Percentiles rank a stretch among this genome's conserved stretches.
These are phyloP conservation scores for Cirrhinus molitorella DNA, from an alignment of 2,797 vertebrate genomes.

Conservation along the genomic window DNA sequence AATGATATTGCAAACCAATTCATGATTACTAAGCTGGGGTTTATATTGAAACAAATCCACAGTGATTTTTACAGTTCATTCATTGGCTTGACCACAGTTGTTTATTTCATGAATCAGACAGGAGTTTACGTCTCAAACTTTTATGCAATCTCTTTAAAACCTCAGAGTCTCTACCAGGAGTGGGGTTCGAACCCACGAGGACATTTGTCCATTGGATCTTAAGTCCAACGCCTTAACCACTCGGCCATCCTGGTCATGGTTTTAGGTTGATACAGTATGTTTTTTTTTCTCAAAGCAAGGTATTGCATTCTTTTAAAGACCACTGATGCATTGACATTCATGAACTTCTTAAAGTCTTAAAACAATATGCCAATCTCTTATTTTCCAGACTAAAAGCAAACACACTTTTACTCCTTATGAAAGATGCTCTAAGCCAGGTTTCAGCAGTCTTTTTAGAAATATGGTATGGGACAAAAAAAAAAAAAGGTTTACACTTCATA, in stretches of 20 bases:
- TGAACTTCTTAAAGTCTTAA: not conserved
- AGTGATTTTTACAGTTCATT: not conserved
- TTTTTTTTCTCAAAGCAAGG: not conserved
- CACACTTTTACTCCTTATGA: not conserved
- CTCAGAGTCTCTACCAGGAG: not conserved
- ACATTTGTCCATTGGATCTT: not conserved
- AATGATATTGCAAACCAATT: not conserved
- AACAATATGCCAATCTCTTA: not conserved
- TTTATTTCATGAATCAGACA: not conserved
- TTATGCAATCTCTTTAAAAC: not conserved
- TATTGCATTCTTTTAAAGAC: not conserved
- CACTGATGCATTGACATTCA: not conserved
- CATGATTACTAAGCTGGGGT: not conserved
- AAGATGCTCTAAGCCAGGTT: not conserved
- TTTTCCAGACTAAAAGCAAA: constrained; percentile 13
- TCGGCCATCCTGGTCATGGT: not conserved
- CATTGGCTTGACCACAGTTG: not conserved
- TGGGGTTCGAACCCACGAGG: not conserved
- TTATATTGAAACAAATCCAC: not conserved
- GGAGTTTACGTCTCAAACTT: too few species aligned
- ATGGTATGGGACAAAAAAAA: not conserved
- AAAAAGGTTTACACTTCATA: not conserved
- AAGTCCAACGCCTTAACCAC: not conserved
- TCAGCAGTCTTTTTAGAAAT: not conserved
- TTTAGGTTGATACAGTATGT: not conserved